phyloP scores from a whole-genome alignment of 2,113 vertebrate species.

The Gila orcuttii region DNA sequence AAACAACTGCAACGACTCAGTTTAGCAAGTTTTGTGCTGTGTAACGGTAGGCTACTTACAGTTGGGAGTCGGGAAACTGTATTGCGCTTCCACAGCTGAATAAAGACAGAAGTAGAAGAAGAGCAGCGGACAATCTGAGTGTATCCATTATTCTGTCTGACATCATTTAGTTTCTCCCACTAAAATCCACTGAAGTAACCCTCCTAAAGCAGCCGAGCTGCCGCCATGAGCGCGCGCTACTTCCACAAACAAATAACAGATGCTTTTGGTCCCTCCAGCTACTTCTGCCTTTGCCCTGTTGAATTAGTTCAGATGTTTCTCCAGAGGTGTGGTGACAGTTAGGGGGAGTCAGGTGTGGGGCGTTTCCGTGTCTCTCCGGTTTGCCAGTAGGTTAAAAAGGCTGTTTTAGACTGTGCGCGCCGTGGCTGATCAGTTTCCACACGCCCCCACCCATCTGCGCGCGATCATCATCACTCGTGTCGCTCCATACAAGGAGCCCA shows the following conservation, averaged over 20 bases:
- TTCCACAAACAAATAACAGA: slow-evolving; percentile 24
- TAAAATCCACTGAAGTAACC: slow-evolving; percentile 15
- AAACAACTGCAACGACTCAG: neutral
- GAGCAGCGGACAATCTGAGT: slow-evolving; percentile 16
- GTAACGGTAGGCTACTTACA: slow-evolving; percentile 45
- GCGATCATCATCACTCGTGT: slow-evolving; percentile 52
- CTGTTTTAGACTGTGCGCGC: slow-evolving; percentile 54
- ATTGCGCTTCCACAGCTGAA: slow-evolving; percentile 33
- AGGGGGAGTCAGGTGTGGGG: slow-evolving; percentile 36
- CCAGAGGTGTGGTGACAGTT: neutral
- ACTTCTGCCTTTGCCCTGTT: neutral
- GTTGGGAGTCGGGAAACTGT: slow-evolving; percentile 42
- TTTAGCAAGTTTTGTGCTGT: neutral
- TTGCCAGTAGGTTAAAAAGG: slow-evolving; percentile 49
- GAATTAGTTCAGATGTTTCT: neutral
- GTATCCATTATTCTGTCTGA: slow-evolving; percentile 39
- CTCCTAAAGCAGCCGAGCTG: slow-evolving; percentile 25
- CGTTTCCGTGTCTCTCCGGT: slow-evolving; percentile 37
- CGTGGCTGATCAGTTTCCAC: slow-evolving; percentile 58
- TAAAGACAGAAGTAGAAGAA: slow-evolving; percentile 26
- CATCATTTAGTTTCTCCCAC: slow-evolving; percentile 17
- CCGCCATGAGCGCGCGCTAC: slow-evolving; percentile 29
- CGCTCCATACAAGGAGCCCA: slow-evolving; percentile 44
- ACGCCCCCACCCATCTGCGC: slow-evolving; percentile 42
- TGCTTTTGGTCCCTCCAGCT: slow-evolving; percentile 10